Base-by-base conservation (phyloP, 2,888 invertebrate genomes). In the Latheticus oryzae region DNA sequence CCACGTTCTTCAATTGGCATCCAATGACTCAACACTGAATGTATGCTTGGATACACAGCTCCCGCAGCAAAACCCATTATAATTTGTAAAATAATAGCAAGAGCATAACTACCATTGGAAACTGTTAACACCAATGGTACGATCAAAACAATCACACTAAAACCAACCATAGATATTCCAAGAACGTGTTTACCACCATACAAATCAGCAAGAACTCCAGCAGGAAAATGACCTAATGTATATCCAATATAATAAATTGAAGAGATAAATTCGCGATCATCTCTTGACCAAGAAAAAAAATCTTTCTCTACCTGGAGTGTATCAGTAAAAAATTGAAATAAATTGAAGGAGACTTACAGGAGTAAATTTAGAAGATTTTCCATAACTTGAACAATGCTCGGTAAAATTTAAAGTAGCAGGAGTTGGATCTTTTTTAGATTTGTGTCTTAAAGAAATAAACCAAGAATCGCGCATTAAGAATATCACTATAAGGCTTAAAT, bases 141-240 rank as follows among this genome's bases (percentile, higher is more conserved):
- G 4, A 37, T 3, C n/a, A 37, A 8, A 1, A 5, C 11, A 5
- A 17, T 15, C 2, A 37, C 2, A 1, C 9, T 9, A 1, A 11
- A n/a, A n/a, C n/a, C 1, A 1, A 37, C 1, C 0, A 37, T 17
- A 9, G 19, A n/a, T 5, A 5, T 1, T 2, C n/a, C n/a, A 7
- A 37, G n/a, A 2, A 37, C 16, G 19, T 17, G 1, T 19, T 37
- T 37, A 7, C 35, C 35, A 9, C 35, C 35, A 15, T 17, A 37
- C 16, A 8, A 1, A 9, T 37, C 35, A 1, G 35, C n/a, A 1
- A 37, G 4, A 3, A 37, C 19, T 3, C 35, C 35, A 5, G 19
- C 19, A 15, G 35, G 35, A 2, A 37, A 5, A 9, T 8, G 15
- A 1, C 17, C 19, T 1, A 37, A n/a, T 1, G 19, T 8, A 7